Evolutionary conservation across 2,797 vertebrate species (phyloP), one percentile per base, ranked within the genome.

Genomic region (Phrynocephalus guinanensis): DNA sequence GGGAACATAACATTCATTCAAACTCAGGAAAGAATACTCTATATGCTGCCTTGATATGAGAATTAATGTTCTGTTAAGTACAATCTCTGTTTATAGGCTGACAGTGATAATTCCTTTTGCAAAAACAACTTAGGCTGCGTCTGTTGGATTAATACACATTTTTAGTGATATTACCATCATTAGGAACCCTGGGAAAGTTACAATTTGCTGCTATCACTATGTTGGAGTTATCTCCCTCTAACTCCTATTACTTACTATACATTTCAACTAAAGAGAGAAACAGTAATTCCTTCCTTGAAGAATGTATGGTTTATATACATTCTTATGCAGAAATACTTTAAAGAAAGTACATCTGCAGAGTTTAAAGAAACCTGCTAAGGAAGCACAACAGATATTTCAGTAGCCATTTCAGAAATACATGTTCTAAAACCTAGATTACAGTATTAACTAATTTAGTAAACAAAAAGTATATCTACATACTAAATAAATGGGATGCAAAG

Each of bases 21-120:
- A 91, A 92, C 60, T 79, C 28, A 87, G 50, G 91, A 81, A 79
- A 30, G 18, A 79, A 71, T 86, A 80, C 76, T 88, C 6, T 67
- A 73, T 67, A 73, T 85, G 81, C 15, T 84, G 80, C 20, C 18
- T 82, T 91, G 83, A 91, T 85, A 91, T 87, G 30, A 4, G 0
- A 0, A 3, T 88, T 90, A 85, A 79, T n/a, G 89, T 38, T 83
- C 16, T 56, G 4, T 22, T 75, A 26, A 33, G 84, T 90, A 87
- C 80, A 56, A 56, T 15, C 56, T 86, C 82, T 85, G 16, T n/a
- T 66, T 30, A 24, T 84, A 30, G 86, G 87, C 89, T 84, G 50
- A 84, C 30, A 77, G 1, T 73, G 38, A 91, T 86, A 68, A 56
- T 50, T 52, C 15, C 68, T 89, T 82, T 91, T 80, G 73, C 0